phyloP scores from a whole-genome alignment of 1,140 invertebrate species.

The Drosophila eugracilis region DNA sequence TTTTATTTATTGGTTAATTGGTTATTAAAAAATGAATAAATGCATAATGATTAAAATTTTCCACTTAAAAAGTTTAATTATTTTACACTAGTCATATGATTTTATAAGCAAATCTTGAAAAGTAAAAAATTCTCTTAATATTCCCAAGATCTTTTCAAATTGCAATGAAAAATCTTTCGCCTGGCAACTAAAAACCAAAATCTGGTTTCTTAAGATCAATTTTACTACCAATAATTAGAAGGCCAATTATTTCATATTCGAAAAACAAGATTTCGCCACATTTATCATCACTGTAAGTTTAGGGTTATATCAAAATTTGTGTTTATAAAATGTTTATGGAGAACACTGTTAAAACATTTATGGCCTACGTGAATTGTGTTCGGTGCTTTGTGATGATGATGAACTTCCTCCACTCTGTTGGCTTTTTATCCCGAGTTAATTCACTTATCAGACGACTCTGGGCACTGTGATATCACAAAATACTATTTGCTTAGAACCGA shows the following conservation, averaged over 20 bases:
- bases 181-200: background rate
- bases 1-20: too few species aligned
- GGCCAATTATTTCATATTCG: conserved; percentile 3
- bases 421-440: conserved; percentile 38
- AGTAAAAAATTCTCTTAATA: too few species aligned
- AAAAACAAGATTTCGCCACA: conserved; percentile 14
- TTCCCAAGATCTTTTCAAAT: too few species aligned
- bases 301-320: conserved; percentile 42
- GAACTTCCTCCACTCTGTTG: conserved; percentile 17
- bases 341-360: conserved; percentile 40
- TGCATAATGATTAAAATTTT: too few species aligned
- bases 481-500: conserved; percentile 40
- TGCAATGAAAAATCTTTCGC: too few species aligned
- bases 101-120: too few species aligned
- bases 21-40: too few species aligned
- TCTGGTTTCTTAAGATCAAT: too few species aligned
- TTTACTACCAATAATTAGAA: too few species aligned
- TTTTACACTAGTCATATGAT: too few species aligned
- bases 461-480: conserved; percentile 46
- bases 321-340: conserved; percentile 46
- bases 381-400: too few species aligned
- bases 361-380: conserved; percentile 37
- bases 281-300: background rate
- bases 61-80: too few species aligned
- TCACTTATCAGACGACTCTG: conserved; percentile 43